Percentiles rank a stretch among this genome's conserved stretches.
These are phyloP conservation scores for Dendrocincla fuliginosa DNA, from an alignment of 2,797 vertebrate genomes.

Conservation along the genomic window DNA sequence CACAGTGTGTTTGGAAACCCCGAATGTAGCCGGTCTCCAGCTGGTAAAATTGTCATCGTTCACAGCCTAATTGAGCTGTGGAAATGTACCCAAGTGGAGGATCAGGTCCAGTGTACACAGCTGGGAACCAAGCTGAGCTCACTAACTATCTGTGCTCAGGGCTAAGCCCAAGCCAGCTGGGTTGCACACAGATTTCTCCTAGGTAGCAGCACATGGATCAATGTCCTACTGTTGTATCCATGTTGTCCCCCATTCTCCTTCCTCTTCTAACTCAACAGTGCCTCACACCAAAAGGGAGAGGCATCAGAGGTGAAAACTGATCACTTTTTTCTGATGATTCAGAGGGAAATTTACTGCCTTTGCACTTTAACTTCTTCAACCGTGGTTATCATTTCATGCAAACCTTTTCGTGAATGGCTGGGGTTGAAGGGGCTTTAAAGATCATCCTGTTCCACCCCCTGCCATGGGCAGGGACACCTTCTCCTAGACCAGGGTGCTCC, in stretches of 20 bases:
- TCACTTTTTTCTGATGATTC: neutral
- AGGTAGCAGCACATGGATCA: neutral
- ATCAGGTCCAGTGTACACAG: conserved; percentile 51
- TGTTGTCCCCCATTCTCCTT: neutral
- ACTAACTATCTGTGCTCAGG: neutral
- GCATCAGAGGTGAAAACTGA: neutral
- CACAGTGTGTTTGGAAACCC: neutral
- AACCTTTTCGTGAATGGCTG: neutral
- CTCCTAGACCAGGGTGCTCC: neutral
- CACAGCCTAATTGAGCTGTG: neutral
- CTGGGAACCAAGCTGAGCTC: conserved; percentile 46
- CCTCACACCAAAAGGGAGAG: neutral
- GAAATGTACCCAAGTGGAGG: conserved; percentile 19
- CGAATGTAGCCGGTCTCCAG: neutral
- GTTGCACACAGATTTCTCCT: neutral
- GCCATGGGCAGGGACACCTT: neutral
- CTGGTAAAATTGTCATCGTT: conserved; percentile 40
- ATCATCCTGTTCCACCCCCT: neutral
- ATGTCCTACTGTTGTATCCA: neutral
- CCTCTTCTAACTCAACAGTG: neutral
- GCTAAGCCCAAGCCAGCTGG: neutral
- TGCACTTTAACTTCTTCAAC: neutral
- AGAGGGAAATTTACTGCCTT: neutral
- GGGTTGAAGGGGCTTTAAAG: neutral
- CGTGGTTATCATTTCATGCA: neutral